Percentiles rank a stretch among this genome's conserved stretches.
Conservation (phyloP, 2,113 vertebrate genomes). For the Octodon degus region DNA sequence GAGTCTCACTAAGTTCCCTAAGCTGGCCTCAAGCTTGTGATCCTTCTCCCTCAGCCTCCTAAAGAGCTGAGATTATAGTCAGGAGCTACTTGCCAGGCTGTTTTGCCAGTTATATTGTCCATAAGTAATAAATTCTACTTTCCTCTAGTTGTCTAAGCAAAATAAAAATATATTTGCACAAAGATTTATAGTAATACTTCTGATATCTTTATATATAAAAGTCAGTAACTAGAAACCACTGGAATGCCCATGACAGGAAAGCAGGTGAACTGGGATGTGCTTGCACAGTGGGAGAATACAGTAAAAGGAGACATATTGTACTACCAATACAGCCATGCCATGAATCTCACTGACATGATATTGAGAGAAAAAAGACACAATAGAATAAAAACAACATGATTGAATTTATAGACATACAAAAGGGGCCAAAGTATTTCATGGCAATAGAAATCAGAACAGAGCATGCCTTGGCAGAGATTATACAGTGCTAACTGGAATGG, state of each 20-base stretch:
- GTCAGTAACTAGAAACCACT: not conserved
- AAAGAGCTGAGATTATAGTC: not conserved
- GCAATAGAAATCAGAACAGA: not conserved
- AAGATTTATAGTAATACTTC: not conserved
- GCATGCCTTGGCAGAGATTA: not conserved
- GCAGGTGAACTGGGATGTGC: not conserved
- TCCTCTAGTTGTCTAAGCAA: constrained; percentile 39
- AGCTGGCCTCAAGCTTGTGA: not conserved
- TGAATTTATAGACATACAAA: constrained; percentile 6
- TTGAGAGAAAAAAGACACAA: not conserved
- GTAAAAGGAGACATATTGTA: not conserved
- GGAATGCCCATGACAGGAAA: not conserved
- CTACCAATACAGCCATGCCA: not conserved
- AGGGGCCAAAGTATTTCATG: not conserved
- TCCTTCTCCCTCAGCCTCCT: not conserved
- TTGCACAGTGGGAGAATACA: not conserved
- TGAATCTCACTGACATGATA: not conserved
- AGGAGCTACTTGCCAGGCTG: not conserved
- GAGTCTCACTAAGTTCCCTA: not conserved
- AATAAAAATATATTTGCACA: constrained; percentile 38
- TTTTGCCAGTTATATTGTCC: not conserved
- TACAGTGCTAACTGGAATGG: not conserved
- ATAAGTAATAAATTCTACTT: not conserved
- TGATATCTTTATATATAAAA: constrained; percentile 34
- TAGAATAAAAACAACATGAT: not conserved